Evolutionary conservation across 2,888 invertebrate species (phyloP).

Genomic region (Lissocephala sabroskyi): DNA sequence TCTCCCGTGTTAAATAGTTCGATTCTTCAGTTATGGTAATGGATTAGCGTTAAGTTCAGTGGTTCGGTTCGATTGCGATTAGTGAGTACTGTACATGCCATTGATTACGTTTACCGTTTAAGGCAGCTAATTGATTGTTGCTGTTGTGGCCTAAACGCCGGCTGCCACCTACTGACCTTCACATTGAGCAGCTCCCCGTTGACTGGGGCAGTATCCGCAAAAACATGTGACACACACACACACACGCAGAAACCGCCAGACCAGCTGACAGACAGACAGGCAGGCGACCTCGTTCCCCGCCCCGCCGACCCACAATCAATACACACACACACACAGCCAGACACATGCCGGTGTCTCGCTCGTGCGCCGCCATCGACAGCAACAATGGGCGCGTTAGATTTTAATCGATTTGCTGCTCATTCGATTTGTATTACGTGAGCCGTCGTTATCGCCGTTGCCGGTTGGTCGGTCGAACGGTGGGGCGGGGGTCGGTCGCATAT

Average conservation of each 20-base stretch:
- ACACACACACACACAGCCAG: conserved; percentile 21
- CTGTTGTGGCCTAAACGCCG: neutral
- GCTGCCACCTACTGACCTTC: conserved; percentile 65
- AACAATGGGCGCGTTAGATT: conserved; percentile 65
- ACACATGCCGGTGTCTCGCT: conserved; percentile 55
- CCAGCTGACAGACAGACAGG: no score
- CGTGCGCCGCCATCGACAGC: no score
- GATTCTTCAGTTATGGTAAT: no score
- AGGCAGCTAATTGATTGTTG: conserved; percentile 61
- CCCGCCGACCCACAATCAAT: neutral
- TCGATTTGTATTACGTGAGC: conserved; percentile 60
- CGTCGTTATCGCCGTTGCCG: no score
- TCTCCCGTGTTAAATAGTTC: no score
- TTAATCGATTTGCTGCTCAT: conserved; percentile 65
- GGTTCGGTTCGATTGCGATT: no score
- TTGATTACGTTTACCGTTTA: conserved; percentile 52
- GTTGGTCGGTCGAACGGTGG: no score
- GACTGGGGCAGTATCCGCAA: conserved; percentile 49
- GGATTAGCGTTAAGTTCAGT: no score
- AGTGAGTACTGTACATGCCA: conserved; percentile 21
- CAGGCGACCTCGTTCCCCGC: neutral
- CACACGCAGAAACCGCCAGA: no score
- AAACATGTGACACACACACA: conserved; percentile 9
- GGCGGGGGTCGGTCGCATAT: neutral
- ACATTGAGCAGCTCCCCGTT: conserved; percentile 42